Evolutionary conservation across 64 coral and sea anemone species (phyloP).

Genomic region (Acropora tenuis): DNA sequence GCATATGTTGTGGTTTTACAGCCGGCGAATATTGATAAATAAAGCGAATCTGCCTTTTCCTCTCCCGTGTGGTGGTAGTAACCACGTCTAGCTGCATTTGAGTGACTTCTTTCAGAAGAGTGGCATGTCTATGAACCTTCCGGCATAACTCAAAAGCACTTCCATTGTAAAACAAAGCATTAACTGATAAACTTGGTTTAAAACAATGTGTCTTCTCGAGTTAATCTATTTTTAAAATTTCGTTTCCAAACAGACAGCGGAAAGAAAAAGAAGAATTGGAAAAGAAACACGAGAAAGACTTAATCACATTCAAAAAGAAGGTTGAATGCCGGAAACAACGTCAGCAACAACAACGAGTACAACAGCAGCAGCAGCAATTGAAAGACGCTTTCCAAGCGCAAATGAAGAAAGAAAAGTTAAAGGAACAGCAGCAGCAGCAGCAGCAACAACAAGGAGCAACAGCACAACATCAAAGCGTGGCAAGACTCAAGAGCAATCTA

Average conservation of each 20-base stretch:
- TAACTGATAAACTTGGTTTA: background rate
- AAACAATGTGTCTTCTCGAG: background rate
- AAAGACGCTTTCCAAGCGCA: constrained; percentile 38
- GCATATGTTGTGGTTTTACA: too few relatives aligned
- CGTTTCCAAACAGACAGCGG: constrained; percentile 41
- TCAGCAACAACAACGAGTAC: constrained; percentile 30
- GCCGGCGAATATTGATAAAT: too few relatives aligned
- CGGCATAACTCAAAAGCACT: too few relatives aligned
- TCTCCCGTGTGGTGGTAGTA: too few relatives aligned
- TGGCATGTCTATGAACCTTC: too few relatives aligned
- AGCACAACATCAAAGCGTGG: background rate
- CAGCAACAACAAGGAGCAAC: background rate
- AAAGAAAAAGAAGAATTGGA: constrained; percentile 84
- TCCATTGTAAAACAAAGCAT: too few relatives aligned
- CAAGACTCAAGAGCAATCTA: constrained; percentile 15
- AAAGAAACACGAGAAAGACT: constrained; percentile 82
- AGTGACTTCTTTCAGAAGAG: too few relatives aligned
- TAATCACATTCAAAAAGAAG: constrained; percentile 65
- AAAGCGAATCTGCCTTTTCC: too few relatives aligned
- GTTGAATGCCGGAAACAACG: constrained; percentile 59
- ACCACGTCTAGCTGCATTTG: too few relatives aligned
- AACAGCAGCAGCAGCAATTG: constrained; percentile 51
- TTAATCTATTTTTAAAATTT: background rate
- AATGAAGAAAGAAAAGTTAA: constrained; percentile 21
- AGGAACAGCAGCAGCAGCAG: background rate